Evolutionary conservation across 2,113 vertebrate genomes (phyloP).

Genomic region (Apus apus): DNA sequence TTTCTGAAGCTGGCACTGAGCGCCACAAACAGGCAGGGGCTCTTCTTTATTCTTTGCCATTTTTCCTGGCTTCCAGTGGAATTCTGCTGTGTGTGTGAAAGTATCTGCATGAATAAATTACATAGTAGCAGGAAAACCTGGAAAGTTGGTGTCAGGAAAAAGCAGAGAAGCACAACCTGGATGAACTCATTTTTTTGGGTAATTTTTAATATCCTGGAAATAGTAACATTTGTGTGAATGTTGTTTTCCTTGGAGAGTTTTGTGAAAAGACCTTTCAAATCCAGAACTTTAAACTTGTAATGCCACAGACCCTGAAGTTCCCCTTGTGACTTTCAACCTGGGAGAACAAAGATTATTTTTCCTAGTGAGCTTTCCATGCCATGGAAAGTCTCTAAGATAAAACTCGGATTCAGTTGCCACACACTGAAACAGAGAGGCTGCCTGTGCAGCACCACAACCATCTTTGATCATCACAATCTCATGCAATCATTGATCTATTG

Average conservation of each 20-base stretch:
- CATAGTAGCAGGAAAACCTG: not conserved
- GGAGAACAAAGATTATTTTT: not conserved
- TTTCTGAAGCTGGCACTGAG: not conserved
- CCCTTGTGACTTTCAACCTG: not conserved
- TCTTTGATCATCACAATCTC: not conserved
- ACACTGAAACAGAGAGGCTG: not conserved
- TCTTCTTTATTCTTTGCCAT: not conserved
- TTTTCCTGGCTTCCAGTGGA: not conserved
- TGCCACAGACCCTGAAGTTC: not conserved
- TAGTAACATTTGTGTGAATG: not conserved
- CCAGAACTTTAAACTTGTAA: not conserved
- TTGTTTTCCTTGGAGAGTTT: not conserved
- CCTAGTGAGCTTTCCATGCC: not conserved
- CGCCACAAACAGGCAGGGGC: not conserved
- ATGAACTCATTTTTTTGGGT: not conserved
- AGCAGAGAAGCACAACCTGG: not conserved
- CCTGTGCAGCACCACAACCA: not conserved
- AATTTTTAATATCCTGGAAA: not conserved
- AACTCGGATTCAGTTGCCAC: not conserved
- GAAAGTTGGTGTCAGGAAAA: not conserved
- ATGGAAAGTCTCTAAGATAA: not conserved
- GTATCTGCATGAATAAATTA: not conserved
- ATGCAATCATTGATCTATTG: rapidly evolving
- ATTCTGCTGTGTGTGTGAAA: not conserved
- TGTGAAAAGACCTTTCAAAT: constrained; percentile 18